Evolutionary conservation across 2,888 invertebrate genomes (phyloP).

Genomic region (Tetragonisca angustula): DNA sequence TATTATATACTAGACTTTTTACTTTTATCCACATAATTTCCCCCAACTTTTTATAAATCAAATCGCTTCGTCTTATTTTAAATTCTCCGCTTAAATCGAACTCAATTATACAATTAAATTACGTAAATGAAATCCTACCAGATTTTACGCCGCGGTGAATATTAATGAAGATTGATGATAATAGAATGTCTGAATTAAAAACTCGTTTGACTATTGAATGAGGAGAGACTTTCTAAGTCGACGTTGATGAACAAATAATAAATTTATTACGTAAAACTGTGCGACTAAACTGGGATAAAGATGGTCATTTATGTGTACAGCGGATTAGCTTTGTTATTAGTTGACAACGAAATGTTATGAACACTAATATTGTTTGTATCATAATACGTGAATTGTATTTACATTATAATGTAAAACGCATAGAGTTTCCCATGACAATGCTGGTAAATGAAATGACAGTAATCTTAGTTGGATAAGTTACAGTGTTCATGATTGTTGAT

Average conservation of each 20-base stretch:
- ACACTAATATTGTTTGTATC: not conserved
- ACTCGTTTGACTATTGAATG: not conserved
- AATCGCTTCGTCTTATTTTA: no score
- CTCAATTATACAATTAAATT: not conserved
- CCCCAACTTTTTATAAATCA: not conserved
- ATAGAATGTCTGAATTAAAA: not conserved
- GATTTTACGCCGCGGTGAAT: not conserved
- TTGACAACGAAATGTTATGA: constrained; percentile 1
- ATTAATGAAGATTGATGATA: not conserved
- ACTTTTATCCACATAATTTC: not conserved
- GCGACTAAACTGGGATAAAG: not conserved
- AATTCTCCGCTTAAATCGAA: not conserved
- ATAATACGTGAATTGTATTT: not conserved
- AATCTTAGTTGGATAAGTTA: not conserved
- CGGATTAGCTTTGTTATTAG: constrained; percentile 4
- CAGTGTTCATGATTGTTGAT: not conserved
- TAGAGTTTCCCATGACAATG: not conserved
- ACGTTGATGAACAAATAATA: not conserved
- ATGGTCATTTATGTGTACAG: not conserved
- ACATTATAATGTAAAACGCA: not conserved
- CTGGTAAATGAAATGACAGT: not conserved
- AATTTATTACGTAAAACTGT: not conserved
- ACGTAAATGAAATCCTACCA: not conserved
- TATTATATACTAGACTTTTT: not conserved
- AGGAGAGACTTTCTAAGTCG: not conserved